Base-by-base conservation (phyloP, 1,140 invertebrate species). In the Leptinotarsa undecemlineata region DNA sequence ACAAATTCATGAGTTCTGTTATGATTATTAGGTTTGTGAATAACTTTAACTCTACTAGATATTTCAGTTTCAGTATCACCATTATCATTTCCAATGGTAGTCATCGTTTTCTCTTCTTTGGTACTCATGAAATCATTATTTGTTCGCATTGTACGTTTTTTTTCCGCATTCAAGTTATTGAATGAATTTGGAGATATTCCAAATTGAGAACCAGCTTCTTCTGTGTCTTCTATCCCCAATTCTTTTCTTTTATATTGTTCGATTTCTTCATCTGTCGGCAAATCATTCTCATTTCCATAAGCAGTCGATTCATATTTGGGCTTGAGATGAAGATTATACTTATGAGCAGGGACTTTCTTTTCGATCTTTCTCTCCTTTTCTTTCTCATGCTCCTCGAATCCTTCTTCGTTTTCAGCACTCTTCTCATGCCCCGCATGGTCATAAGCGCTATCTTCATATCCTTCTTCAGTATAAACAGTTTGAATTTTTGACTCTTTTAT, bases 401-500 rank as follows among this genome's bases (percentile, higher is more conserved):
- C 84, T 75, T 88, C 87, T 17, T 86, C 79, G 51, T 87, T 86
- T 76, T 89, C 85, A 1, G 91, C 91, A 76, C 91, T 88, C 78
- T 92, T 91, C 67, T 90, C 87, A 82, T 91, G 91, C 47, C 91
- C 92, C 14, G 88, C 92, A 79, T 94, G 92, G 82, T 94, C 92
- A 78, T 94, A 94, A 6, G 89, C 92, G 1, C 89, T 87, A 84
- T 94, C 92, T 85, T 93, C 92, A 76, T 92, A 93, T 0, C 92
- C 92, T 86, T 94, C 92, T 85, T 94, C 92, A 4, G 90, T 90
- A 78, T 93, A 94, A 6, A 93, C 88, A 2, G 89, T 92, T 81
- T 92, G 91, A 3, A 89, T 87, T 85, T 92, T 93, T n/a, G 88
- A 88, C 77, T 91, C 90, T 66, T 89, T 90, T 0, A 93, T 87